Evolutionary conservation across 2,113 vertebrate genomes (phyloP), one percentile per base, ranked within the genome.

Genomic region (Grammomys surdaster): DNA sequence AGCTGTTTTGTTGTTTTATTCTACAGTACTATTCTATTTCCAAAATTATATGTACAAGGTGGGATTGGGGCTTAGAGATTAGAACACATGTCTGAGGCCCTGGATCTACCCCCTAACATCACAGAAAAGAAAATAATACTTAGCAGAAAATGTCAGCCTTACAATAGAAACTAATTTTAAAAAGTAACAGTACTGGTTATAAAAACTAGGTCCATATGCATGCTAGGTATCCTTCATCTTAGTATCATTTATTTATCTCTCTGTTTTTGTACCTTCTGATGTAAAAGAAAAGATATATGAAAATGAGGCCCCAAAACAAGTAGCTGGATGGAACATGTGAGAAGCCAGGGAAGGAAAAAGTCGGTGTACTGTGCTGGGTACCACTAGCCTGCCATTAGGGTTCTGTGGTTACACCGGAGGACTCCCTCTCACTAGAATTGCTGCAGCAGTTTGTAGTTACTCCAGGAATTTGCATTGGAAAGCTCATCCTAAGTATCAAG

Each of bases 21-120:
- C 82, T 93, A 48, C 3, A 94, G 4, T 88, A 90, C n/a, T 94
- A 5, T 24, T 80, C 24, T 96, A 3, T 96, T 96, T 96, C 51
- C 94, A 92, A 97, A 96, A 93, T 81, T 75, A 87, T 5, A 33
- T 56, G 28, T 48, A 24, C 31, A 51, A 13, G 58, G 56, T 89
- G 43, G 33, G 28, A 36, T 16, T 80, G 46, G 16, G 46, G 16
- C 46, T 51, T 33, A 54, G 60, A 63, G 28, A 7, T 70, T 54
- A 26, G 60, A 80, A 13, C 7, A 6, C 58, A 54, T 40, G 33
- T 22, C 6, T 6, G 13, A 80, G 60, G 6, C 46, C 31, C 33
- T 72, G 48, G 9, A 24, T n/a, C 54, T 3, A 13, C 36, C 54
- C 36, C 6, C 65, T 22, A 51, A 36, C 33, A 70, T 17, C 33